Percentiles rank a stretch among this genome's conserved stretches.
phyloP scores from a whole-genome alignment of 2,797 vertebrate genomes.

The Enteromius radiatus region DNA sequence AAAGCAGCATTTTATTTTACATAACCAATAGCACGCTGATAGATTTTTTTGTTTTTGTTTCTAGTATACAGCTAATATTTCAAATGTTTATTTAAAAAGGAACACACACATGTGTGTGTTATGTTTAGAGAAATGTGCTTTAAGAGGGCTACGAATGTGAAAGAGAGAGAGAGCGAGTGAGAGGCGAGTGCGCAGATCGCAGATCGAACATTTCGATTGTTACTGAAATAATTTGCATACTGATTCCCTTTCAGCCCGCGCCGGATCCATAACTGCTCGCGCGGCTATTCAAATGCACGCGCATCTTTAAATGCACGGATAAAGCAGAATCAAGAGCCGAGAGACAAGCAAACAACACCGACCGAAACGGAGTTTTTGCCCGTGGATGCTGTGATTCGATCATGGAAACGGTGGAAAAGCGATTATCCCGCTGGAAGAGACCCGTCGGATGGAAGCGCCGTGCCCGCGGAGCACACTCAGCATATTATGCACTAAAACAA shows the following conservation, averaged over 20 bases:
- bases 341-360: constrained; percentile 66
- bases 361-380: constrained; percentile 72
- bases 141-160: constrained; percentile 13
- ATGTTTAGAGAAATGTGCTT: constrained; percentile 37
- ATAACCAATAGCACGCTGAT: not conserved
- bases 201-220: constrained; percentile 99
- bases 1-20: not conserved
- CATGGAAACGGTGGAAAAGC: constrained; percentile 70
- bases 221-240: constrained; percentile 99
- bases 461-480: not conserved
- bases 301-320: constrained; percentile 85
- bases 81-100: not conserved
- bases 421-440: constrained; percentile 12
- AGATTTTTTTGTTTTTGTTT: not conserved
- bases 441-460: constrained; percentile 6
- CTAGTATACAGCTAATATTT: not conserved
- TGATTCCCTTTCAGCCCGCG: constrained; percentile 89
- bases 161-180: constrained; percentile 65
- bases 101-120: not conserved
- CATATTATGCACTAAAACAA: constrained; percentile 7
- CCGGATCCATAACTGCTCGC: constrained; percentile 91
- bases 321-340: constrained; percentile 75
- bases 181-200: constrained; percentile 84
- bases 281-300: constrained; percentile 93
- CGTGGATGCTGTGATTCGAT: constrained; percentile 78